Conservation (phyloP, 1,140 invertebrate genomes). For the Glossosoma conforme region DNA sequence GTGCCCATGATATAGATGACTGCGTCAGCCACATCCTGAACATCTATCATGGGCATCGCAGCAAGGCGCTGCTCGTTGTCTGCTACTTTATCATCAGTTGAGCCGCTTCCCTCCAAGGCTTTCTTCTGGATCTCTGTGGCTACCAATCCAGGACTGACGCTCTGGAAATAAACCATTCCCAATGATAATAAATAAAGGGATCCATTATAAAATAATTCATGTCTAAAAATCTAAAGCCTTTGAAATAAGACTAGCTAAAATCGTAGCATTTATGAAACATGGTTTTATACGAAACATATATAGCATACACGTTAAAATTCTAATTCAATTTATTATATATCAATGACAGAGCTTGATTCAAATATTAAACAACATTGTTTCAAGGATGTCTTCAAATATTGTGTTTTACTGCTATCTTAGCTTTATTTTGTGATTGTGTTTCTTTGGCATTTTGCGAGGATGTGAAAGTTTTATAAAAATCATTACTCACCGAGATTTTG, state of each 20-base stretch:
- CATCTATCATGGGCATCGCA: background rate
- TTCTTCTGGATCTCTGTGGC: slow-evolving; percentile 9
- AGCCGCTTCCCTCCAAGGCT: background rate
- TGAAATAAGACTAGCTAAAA: too few species aligned
- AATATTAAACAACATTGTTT: background rate
- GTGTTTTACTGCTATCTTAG: background rate
- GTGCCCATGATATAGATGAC: slow-evolving; percentile 39
- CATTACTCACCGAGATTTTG: slow-evolving; percentile 42
- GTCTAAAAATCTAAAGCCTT: background rate
- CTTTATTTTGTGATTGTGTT: background rate
- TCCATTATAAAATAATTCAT: background rate
- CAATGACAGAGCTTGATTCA: too few species aligned
- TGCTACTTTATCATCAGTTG: slow-evolving; percentile 26
- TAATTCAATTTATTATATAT: too few species aligned
- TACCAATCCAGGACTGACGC: slow-evolving; percentile 21
- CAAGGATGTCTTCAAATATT: background rate
- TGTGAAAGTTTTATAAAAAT: background rate
- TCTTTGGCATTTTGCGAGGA: too few species aligned
- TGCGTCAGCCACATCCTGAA: slow-evolving; percentile 40
- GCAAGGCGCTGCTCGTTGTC: background rate
- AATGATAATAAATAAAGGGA: background rate
- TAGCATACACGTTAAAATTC: too few species aligned
- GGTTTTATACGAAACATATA: background rate
- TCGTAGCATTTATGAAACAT: background rate
- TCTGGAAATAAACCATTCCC: slow-evolving; percentile 15